These are phyloP conservation scores for Achlya flavicornis DNA, from an alignment of 2,888 invertebrate species.

Conservation along the genomic window DNA sequence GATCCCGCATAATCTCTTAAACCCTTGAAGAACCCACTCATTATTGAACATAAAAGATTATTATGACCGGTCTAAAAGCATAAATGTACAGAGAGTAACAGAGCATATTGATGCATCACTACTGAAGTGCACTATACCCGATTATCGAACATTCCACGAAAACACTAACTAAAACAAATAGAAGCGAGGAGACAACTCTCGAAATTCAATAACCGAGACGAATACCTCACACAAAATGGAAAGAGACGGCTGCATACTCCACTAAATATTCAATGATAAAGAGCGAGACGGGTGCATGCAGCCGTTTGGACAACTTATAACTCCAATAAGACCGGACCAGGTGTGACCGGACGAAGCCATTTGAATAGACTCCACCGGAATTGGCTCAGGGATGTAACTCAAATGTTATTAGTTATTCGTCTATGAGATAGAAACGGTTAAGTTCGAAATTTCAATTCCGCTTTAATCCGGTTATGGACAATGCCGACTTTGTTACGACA, in stretches of 20 bases:
- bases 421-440: neutral
- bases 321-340: slow-evolving; percentile 79
- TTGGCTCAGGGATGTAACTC: slow-evolving; percentile 38
- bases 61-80: no score
- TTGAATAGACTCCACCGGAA: slow-evolving; percentile 57
- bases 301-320: slow-evolving; percentile 81
- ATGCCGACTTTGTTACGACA: neutral
- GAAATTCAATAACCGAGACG: slow-evolving; percentile 57
- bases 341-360: slow-evolving; percentile 76
- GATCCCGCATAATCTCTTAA: no score
- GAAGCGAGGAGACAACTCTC: slow-evolving; percentile 33
- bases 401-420: slow-evolving; percentile 29
- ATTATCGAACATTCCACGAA: neutral
- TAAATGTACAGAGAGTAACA: neutral
- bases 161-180: slow-evolving; percentile 28
- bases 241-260: slow-evolving; percentile 48
- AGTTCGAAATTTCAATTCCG: slow-evolving; percentile 8
- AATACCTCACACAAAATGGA: slow-evolving; percentile 36
- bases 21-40: no score
- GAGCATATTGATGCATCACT: neutral
- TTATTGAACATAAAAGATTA: no score
- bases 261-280: slow-evolving; percentile 57
- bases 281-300: slow-evolving; percentile 43
- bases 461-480: slow-evolving; percentile 7
- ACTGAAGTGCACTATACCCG: neutral